Percentiles rank a stretch among this genome's conserved stretches.
Conservation (phyloP, 2,797 vertebrate species). For the Ibycter americanus region DNA sequence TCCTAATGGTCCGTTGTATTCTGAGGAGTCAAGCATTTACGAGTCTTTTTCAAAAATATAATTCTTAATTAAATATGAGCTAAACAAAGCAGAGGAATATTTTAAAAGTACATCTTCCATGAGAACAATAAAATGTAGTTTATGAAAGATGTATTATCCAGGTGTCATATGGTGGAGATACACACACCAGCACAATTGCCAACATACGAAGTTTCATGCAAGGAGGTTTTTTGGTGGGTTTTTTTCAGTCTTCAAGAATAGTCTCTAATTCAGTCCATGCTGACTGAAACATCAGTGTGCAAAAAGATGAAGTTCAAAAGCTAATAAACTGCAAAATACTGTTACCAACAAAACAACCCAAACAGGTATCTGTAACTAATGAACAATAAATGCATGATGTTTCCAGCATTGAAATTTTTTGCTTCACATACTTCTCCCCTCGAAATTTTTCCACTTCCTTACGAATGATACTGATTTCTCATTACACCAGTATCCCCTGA, state of each 20-base stretch:
- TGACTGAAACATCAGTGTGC: neutral
- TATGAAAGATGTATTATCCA: neutral
- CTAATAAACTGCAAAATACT: neutral
- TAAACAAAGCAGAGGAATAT: neutral
- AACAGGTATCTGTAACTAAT: neutral
- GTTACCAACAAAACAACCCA: neutral
- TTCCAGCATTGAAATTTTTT: neutral
- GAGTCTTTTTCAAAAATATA: neutral
- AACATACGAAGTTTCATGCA: neutral
- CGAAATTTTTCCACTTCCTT: neutral
- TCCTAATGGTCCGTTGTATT: neutral
- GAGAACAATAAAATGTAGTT: neutral
- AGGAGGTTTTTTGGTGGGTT: neutral
- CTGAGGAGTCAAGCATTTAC: neutral
- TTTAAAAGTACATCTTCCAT: neutral
- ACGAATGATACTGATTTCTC: neutral
- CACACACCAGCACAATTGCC: neutral
- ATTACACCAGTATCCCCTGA: neutral
- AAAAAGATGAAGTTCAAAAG: neutral
- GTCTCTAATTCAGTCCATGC: neutral
- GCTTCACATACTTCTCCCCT: neutral
- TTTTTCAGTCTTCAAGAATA: neutral
- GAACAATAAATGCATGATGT: neutral
- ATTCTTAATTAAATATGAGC: neutral
- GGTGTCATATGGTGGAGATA: neutral